Base-by-base conservation (phyloP, 2,888 invertebrate genomes). In the Nephrotoma appendiculata region DNA sequence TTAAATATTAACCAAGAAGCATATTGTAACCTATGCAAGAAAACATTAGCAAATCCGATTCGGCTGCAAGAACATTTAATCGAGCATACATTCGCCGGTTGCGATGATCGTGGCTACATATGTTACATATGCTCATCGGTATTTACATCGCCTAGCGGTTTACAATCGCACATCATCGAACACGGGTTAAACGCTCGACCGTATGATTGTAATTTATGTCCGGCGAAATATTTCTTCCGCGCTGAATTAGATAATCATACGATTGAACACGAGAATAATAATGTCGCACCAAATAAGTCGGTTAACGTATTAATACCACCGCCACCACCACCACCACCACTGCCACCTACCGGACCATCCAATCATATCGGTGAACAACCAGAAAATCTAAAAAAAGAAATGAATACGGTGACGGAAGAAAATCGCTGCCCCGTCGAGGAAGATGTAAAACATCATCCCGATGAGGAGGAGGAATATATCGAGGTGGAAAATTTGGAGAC, bases 11-110 rank as follows among this genome's bases (percentile, higher is more conserved):
- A 86, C 88, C 85, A 88, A 89, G 91, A 91, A 87, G 90, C 90
- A 87, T 90, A 91, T 4, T 98, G 98, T 89, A 94, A 96, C 88
- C 93, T 98, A 2, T 98, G 98, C 89, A 93, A 95, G 87, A 94
- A 95, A 88, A 94, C 95, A 7, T 93, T 96, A 84, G 95, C 96
- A 84, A 95, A 96, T 1, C 95, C 96, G 0, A 94, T 96, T 52
- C 95, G 97, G 88, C 93, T 98, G 1, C 98, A 97, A 91, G 94
- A 95, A 87, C 98, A 98, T 90, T 93, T 98, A 87, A 98, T 98
- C 87, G 98, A 98, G 89, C 98, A 98, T 91, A 97, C 97, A 0
- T 98, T 97, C 90, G 96, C 96, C 42, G 97, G 97, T 4, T 96
- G 96, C 89, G 95, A 96, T 48, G 95, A 95, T 7, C 90, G 91